Evolutionary conservation across 2,888 invertebrate genomes (phyloP).

Genomic region (Ochropleura plecta): DNA sequence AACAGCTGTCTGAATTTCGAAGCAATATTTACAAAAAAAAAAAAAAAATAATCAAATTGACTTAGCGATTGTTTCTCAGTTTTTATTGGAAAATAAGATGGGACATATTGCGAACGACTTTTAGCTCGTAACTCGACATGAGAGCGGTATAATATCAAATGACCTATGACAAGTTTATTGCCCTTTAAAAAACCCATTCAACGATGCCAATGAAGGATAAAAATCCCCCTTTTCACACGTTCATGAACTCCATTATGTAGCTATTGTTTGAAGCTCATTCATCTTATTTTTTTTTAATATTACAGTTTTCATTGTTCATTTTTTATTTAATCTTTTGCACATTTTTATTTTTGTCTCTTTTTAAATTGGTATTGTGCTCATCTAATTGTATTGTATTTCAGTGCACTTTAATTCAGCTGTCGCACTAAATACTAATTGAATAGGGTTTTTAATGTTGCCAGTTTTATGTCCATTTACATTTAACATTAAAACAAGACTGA

Average conservation of each 20-base stretch:
- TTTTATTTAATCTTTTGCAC: constrained; percentile 1
- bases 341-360: not conserved
- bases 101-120: constrained; percentile 48
- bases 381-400: not conserved
- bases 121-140: constrained; percentile 51
- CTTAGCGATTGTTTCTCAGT: constrained; percentile 10
- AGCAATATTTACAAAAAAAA: constrained; percentile 20
- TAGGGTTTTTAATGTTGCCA: not conserved
- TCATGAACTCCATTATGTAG: constrained; percentile 40
- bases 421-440: not conserved
- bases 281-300: constrained; percentile 29
- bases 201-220: constrained; percentile 59
- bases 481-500: not conserved
- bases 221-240: constrained; percentile 56
- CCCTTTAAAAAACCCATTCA: constrained; percentile 65
- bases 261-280: constrained; percentile 45
- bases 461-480: not conserved
- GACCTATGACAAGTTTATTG: constrained; percentile 64
- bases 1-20: constrained; percentile 19
- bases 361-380: not conserved
- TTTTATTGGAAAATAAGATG: constrained; percentile 55
- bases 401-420: not conserved
- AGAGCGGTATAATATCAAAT: constrained; percentile 65
- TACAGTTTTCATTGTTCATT: constrained; percentile 34
- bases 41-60: constrained; percentile 20